phyloP scores from a whole-genome alignment of 2,113 vertebrate genomes.

The Panthera leo region DNA sequence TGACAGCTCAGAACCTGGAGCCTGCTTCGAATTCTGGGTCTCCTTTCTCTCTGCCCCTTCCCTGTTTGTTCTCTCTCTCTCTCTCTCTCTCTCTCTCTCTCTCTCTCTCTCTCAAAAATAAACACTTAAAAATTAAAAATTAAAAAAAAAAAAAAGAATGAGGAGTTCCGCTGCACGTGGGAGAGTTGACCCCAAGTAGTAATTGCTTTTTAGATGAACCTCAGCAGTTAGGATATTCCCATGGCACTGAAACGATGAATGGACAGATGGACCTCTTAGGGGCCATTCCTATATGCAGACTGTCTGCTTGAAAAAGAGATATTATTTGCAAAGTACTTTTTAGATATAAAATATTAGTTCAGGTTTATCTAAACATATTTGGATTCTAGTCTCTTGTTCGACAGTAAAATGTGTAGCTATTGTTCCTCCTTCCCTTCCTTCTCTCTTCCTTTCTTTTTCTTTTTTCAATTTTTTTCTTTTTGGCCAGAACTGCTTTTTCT shows the following conservation, averaged over 20 bases:
- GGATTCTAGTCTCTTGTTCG: background rate
- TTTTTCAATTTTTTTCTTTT: background rate
- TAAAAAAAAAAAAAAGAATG: background rate
- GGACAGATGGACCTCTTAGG: background rate
- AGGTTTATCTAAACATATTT: background rate
- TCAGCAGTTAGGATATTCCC: background rate
- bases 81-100: no score
- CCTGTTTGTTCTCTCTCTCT: no score
- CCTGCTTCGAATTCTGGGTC: no score
- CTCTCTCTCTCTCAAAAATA: no score
- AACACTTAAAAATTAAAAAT: no score
- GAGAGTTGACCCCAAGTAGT: background rate
- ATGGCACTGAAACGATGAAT: background rate
- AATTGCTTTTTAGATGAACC: background rate
- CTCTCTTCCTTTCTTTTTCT: no score
- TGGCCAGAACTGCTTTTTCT: background rate
- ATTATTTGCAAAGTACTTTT: background rate
- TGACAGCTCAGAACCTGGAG: no score
- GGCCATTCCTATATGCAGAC: background rate
- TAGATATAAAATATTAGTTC: background rate
- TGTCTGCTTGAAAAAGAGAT: slow-evolving; percentile 5
- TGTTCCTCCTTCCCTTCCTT: no score
- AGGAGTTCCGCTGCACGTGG: background rate
- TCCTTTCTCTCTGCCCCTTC: no score
- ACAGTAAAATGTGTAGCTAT: background rate